Base-by-base conservation (phyloP, 1,140 invertebrate genomes). In the Cyclina sinensis region DNA sequence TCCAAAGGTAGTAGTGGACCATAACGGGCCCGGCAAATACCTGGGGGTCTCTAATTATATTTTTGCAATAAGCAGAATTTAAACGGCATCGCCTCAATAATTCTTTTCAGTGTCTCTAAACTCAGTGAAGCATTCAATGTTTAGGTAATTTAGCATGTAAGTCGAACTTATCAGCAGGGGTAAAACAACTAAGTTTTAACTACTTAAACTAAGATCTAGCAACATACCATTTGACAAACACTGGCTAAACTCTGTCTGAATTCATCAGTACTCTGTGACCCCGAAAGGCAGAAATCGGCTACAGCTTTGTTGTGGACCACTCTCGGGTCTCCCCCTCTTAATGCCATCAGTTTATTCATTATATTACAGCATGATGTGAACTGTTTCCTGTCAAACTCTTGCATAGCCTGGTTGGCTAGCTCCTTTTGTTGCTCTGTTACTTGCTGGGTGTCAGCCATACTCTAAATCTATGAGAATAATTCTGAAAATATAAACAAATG, bases 281-380 rank as follows among this genome's bases (percentile, higher is more conserved):
- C 97, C 89, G 96, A 96, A 89, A 97, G 96, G 92, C 97, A 97
- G 94, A 97, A 98, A 84, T 98, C 97, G 0, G 96, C 96, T 0
- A 98, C 96, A 12, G 97, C 96, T 93, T 97, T 97, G 93, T 98
- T 98, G 90, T 97, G 97, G 0, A 96, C 94, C 24, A 98, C 96
- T 93, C 98, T 97, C 0, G 96, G 94, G 94, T 98, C 97, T 57
- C 96, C 96, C 0, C 96, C 96, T 43, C 96, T 95, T 24, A 96
- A 93, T 1, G 94, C 91, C 84, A 97, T 96, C 32, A 98, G 93
- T 93, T 97, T 96, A 37, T 96, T 96, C 68, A 98, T 95, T 48
- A 96, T 93, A 82, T 96, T 95, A 48, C 97, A 92, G 91, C 97
- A 97, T 21, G 94, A 93, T 4, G 94, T 92, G 92, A 96, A 98